Evolutionary conservation across 2,797 vertebrate genomes (phyloP), one percentile per base, ranked within the genome.

Genomic region (Luscinia luscinia): DNA sequence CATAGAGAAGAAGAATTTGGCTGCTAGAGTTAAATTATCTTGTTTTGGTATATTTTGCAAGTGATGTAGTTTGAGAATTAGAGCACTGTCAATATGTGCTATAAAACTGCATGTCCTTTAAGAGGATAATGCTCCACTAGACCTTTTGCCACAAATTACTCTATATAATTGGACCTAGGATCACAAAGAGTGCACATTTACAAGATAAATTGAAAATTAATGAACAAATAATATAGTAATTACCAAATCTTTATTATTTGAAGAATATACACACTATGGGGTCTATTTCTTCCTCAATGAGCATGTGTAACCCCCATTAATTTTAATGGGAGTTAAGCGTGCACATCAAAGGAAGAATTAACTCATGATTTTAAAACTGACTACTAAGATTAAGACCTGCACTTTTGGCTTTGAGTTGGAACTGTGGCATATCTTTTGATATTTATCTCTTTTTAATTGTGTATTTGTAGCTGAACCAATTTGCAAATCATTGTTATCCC

Each of bases 141-240:
- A 97, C 95, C 87, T 95, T 97, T 90, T 79, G 40, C 23, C 74
- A 97, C 94, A 96, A 96, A 97, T 97, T 98, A 97, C 90, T 97
- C 91, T 94, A 81, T 95, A 95, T 98, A 98, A 98, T 98, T 98
- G 97, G 96, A 94, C 96, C 91, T 92, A 92, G 96, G 97, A 97
- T 97, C 97, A 97, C 95, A 95, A 97, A 97, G 96, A 96, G 91
- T 70, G 77, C 90, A 96, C 96, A 96, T 98, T 97, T 98, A 96
- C 95, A 97, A 97, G 97, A 98, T 97, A 98, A 98, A 98, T 97
- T 98, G 97, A 97, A 98, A 98, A 97, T 97, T 98, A 98, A 97
- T 95, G 94, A 97, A 97, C 96, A 98, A 97, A 98, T 97, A 98
- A 97, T 97, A 97, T 69, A 95, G 94, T 96, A 97, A 98, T 97